phyloP scores from a whole-genome alignment of 2,113 vertebrate species.

The Hemicordylus capensis region DNA sequence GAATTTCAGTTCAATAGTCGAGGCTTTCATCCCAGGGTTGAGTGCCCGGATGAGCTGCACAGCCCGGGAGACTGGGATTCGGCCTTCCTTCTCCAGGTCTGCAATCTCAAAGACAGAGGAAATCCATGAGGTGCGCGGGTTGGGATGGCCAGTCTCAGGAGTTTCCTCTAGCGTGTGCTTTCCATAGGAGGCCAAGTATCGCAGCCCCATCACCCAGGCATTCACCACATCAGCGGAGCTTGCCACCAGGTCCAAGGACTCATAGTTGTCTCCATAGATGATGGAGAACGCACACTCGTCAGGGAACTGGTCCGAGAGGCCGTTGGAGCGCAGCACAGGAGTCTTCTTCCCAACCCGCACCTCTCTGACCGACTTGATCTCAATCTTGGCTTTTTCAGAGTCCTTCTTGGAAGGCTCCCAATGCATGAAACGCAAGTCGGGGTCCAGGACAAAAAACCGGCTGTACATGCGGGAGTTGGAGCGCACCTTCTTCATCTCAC shows the following conservation, averaged over 20 bases:
- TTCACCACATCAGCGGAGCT: conserved; percentile 89
- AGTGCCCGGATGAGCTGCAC: conserved; percentile 90
- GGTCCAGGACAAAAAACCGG: conserved; percentile 89
- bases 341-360: conserved; percentile 93
- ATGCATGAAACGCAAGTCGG: conserved; percentile 87
- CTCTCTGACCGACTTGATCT: conserved; percentile 92
- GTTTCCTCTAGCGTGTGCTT: conserved; percentile 84
- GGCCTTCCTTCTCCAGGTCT: conserved; percentile 82
- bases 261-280: conserved; percentile 93
- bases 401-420: conserved; percentile 96
- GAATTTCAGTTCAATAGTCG: conserved; percentile 89
- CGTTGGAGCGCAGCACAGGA: conserved; percentile 87
- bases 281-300: conserved; percentile 94
- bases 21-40: conserved; percentile 90
- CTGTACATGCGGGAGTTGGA: conserved; percentile 95
- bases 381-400: conserved; percentile 90
- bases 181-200: conserved; percentile 90
- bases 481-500: conserved; percentile 93
- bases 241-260: conserved; percentile 91
- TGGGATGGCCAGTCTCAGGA: conserved; percentile 79
- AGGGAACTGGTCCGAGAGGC: conserved; percentile 90
- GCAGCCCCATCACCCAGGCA: conserved; percentile 92
- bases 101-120: conserved; percentile 87
- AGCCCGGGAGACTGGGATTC: conserved; percentile 83
- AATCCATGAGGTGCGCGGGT: conserved; percentile 89